Base-by-base conservation (phyloP, 2,888 invertebrate species). In the Synergus laeviventris region DNA sequence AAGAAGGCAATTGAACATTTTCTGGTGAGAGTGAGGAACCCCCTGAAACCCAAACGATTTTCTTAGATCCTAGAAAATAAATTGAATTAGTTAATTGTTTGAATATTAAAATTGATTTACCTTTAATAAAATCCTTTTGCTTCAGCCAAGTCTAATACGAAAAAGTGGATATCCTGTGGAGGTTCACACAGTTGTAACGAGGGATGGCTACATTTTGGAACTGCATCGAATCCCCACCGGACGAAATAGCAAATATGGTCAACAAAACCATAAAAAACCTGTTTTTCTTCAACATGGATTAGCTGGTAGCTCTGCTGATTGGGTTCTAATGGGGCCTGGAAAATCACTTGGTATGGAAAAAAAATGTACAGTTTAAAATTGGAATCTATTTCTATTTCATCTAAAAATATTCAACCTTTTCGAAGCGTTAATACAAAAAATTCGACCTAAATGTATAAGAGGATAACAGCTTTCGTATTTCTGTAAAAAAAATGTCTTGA, bases 291-390 rank as follows among this genome's bases (percentile, higher is more conserved):
- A 93, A 77, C 94, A 94, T 80, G 94, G 96, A 0, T 87, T 96
- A 0, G 84, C 94, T 5, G 94, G 94, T 2, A 93, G 94, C 83
- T 94, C 95, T 7, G 93, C 94, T 0, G 94, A 94, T 86, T 96
- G 94, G 92, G 91, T 96, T 8, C 92, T 95, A 78, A 94, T 95
- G 92, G 94, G 94, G 0, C 94, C 94, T 0, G 92, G 93, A 76
- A 93, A 93, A 83, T 94, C 94, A 83, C 89, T 95, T 38, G 93
- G 95, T 94, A 89, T 89, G 78, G 8, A 60, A 8, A 54, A 64
- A 42, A 18, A 49, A 54, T n/a, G 56, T 45, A 11, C n/a, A 74
- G n/a, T 59, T 14, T 39, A 31, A 45, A 66, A 12, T 31, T 31
- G 5, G 31, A 31, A 31, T 31, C 5, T 31, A 31, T 31, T 31